These are phyloP conservation scores for Cephus nigrinus DNA, from an alignment of 2,888 invertebrate species.

Conservation along the genomic window DNA sequence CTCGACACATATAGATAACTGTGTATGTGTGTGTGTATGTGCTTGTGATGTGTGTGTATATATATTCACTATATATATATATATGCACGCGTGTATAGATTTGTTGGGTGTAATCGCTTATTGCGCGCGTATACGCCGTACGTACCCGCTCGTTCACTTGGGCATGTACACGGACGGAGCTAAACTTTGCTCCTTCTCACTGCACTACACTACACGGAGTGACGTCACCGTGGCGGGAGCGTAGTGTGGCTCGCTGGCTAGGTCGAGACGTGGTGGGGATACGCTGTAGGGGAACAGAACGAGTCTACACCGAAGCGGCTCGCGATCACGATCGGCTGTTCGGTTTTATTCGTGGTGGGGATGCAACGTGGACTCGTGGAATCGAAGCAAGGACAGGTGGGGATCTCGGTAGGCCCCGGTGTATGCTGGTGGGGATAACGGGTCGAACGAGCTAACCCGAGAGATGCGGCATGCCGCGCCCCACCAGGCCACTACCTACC, in stretches of 20 bases:
- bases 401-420: slow-evolving; percentile 7
- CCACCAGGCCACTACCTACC: background rate
- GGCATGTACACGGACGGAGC: slow-evolving; percentile 59
- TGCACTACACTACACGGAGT: slow-evolving; percentile 67
- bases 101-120: slow-evolving; percentile 9
- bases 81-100: background rate
- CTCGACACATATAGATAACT: background rate
- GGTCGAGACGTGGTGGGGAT: slow-evolving; percentile 42
- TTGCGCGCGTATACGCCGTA: slow-evolving; percentile 16
- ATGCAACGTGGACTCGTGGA: slow-evolving; percentile 41
- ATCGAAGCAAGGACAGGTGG: slow-evolving; percentile 46
- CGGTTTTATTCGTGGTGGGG: slow-evolving; percentile 19
- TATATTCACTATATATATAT: slow-evolving; percentile 1
- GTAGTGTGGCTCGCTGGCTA: slow-evolving; percentile 61
- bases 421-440: slow-evolving; percentile 58
- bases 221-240: slow-evolving; percentile 68
- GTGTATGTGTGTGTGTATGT: background rate
- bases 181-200: slow-evolving; percentile 63
- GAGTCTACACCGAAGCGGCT: slow-evolving; percentile 50
- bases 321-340: slow-evolving; percentile 25
- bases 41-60: background rate
- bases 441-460: slow-evolving; percentile 66
- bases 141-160: slow-evolving; percentile 38
- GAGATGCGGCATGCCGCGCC: slow-evolving; percentile 33
- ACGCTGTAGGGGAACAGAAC: slow-evolving; percentile 54